Percentiles rank a stretch among this genome's conserved stretches.
Evolutionary conservation across 2,113 vertebrate genomes (phyloP).

Genomic region (Eonycteris spelaea): DNA sequence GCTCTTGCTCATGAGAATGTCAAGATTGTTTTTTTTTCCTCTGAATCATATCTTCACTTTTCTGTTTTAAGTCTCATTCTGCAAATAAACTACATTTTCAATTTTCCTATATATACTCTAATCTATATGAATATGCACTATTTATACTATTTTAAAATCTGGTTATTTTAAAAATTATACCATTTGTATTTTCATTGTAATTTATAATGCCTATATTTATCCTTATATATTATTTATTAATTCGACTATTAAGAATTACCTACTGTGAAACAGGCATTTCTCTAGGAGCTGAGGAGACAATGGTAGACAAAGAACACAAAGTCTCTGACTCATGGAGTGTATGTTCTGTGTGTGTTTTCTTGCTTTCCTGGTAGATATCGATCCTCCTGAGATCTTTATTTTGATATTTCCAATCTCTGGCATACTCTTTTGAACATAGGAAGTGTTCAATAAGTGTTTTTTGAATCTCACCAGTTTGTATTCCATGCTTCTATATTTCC

Average conservation of each 20-base stretch:
- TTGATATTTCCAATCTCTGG: background rate
- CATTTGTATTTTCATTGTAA: background rate
- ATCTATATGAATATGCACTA: background rate
- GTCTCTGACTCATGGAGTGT: background rate
- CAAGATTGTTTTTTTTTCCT: background rate
- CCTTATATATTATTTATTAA: background rate
- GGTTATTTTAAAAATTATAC: background rate
- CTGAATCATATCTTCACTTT: background rate
- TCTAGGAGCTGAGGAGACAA: background rate
- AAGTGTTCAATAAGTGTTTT: background rate
- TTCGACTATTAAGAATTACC: background rate
- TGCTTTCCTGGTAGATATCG: accelerated
- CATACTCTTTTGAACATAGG: background rate
- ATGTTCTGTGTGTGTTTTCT: background rate
- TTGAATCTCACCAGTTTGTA: background rate
- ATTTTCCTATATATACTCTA: background rate
- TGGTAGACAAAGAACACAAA: background rate
- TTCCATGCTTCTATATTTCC: background rate
- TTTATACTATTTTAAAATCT: background rate
- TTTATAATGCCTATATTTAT: background rate
- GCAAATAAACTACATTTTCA: background rate
- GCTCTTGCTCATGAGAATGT: background rate
- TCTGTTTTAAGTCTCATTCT: conserved; percentile 2
- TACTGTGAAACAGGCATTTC: background rate
- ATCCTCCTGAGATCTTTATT: background rate